Evolutionary conservation across 2,113 vertebrate species (phyloP).

Genomic region (Porphyrio hochstetteri): DNA sequence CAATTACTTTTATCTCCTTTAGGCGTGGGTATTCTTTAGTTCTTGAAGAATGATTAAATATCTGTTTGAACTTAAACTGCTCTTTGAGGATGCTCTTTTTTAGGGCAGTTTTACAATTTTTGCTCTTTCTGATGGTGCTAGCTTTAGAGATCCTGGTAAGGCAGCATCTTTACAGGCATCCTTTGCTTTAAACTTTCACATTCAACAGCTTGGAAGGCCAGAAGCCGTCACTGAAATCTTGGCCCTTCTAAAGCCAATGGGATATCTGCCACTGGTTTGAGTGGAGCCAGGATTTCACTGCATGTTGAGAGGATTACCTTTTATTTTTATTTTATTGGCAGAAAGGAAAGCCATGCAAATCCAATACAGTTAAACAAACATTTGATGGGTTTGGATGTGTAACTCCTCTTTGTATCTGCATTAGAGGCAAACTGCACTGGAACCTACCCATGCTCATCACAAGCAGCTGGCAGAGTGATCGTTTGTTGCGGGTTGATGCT

Average conservation of each 20-base stretch:
- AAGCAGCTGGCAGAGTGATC: neutral
- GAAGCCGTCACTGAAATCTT: neutral
- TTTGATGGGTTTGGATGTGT: neutral
- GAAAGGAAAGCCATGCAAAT: neutral
- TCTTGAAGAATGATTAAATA: neutral
- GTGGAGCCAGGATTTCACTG: neutral
- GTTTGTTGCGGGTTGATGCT: too few relatives aligned
- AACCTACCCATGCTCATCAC: neutral
- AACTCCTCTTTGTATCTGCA: neutral
- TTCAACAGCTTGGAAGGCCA: neutral
- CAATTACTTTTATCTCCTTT: neutral
- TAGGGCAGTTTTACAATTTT: neutral
- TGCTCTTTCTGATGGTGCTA: neutral
- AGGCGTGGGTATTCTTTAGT: neutral
- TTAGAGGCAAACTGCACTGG: neutral
- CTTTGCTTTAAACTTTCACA: neutral
- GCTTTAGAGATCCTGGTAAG: neutral
- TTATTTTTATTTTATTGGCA: neutral
- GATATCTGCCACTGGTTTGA: neutral
- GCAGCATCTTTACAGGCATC: neutral
- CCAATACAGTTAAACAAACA: conserved; percentile 11
- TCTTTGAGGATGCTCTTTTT: neutral
- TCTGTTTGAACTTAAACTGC: neutral
- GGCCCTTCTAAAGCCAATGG: neutral
- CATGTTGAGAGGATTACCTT: neutral